These are phyloP conservation scores for Zaprionus lachaisei DNA, from an alignment of 1,140 invertebrate species.

Conservation along the genomic window DNA sequence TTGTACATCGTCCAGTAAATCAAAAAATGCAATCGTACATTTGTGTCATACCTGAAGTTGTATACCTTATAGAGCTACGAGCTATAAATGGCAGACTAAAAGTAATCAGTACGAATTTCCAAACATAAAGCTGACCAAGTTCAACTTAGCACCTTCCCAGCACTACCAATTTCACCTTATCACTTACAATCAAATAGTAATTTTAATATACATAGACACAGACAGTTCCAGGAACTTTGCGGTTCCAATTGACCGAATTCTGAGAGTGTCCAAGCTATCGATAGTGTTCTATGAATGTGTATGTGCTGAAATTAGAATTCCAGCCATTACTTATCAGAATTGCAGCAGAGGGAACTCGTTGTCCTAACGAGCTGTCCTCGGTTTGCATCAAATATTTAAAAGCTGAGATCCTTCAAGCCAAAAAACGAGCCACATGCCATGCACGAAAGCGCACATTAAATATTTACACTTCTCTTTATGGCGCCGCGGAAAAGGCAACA, in stretches of 20 bases:
- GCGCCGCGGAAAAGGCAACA: slow-evolving; percentile 34
- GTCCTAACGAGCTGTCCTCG: neutral
- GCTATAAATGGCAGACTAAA: too few relatives aligned
- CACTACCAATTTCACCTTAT: neutral
- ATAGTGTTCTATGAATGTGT: neutral
- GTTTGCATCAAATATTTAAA: slow-evolving; percentile 28
- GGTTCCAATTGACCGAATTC: slow-evolving; percentile 1
- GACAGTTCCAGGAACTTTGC: neutral
- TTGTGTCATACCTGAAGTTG: too few relatives aligned
- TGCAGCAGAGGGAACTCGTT: neutral
- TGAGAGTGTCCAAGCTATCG: neutral
- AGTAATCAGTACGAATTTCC: too few relatives aligned
- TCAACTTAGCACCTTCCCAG: too few relatives aligned
- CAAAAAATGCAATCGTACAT: neutral
- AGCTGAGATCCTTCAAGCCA: slow-evolving; percentile 1
- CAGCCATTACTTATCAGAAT: slow-evolving; percentile 14
- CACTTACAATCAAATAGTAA: neutral
- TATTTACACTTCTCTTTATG: slow-evolving; percentile 84
- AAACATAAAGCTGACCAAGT: too few relatives aligned
- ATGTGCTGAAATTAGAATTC: neutral
- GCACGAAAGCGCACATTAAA: slow-evolving; percentile 84
- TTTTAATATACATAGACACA: too few relatives aligned
- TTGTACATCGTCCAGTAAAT: neutral
- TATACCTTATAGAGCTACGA: too few relatives aligned
- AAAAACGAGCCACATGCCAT: slow-evolving; percentile 64